phyloP scores from a whole-genome alignment of 2,113 vertebrate genomes.

The Orcinus orca region DNA sequence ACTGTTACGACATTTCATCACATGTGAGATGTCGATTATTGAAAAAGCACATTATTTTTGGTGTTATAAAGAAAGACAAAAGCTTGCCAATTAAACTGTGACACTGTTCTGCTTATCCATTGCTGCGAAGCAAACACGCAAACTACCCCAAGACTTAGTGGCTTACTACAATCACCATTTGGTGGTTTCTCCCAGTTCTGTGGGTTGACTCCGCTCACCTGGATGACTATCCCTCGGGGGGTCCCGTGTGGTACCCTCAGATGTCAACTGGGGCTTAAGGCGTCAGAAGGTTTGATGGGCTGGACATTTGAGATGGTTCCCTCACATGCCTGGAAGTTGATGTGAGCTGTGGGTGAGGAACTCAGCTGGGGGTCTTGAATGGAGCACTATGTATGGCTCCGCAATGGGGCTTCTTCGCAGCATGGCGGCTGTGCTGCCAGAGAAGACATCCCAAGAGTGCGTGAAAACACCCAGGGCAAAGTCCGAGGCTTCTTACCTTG shows the following conservation, averaged over 20 bases:
- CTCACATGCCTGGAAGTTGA: too few species aligned
- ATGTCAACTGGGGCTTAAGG: too few species aligned
- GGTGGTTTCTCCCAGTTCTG: background rate
- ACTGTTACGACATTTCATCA: background rate
- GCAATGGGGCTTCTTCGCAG: background rate
- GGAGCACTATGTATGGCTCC: background rate
- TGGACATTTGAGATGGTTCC: background rate
- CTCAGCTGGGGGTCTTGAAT: background rate
- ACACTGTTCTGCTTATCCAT: background rate
- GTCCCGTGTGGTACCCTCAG: background rate
- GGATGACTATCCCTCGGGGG: background rate
- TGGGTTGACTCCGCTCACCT: too few species aligned
- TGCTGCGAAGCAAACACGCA: background rate
- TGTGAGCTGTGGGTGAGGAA: background rate
- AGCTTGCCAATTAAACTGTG: background rate
- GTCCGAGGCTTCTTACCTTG: background rate
- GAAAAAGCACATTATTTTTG: background rate
- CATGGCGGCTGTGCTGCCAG: background rate
- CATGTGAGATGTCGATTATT: background rate
- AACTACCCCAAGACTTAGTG: background rate
- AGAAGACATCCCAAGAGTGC: background rate
- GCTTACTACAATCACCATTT: background rate
- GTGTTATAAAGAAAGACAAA: background rate
- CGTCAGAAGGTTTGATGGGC: background rate
- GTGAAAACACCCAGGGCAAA: background rate